These are phyloP conservation scores for Lordiphosa clarofinis DNA, from an alignment of 1,140 invertebrate species.

Conservation along the genomic window DNA sequence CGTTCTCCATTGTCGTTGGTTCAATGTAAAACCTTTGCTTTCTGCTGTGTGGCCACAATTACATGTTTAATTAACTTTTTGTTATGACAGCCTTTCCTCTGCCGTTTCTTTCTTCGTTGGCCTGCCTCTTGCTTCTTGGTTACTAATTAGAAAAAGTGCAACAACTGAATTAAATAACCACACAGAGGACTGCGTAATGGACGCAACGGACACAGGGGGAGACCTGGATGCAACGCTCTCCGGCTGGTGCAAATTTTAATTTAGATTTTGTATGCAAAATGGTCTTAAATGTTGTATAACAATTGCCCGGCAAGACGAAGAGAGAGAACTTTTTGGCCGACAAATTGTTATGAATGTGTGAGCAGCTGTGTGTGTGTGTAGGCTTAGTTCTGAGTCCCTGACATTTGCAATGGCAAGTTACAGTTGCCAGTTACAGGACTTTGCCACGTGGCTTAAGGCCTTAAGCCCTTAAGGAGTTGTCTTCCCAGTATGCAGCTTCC, in stretches of 20 bases:
- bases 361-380: constrained; percentile 8
- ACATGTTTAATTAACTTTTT: constrained; percentile 75
- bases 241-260: constrained; percentile 55
- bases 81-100: constrained; percentile 46
- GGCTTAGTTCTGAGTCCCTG: constrained; percentile 18
- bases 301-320: constrained; percentile 23
- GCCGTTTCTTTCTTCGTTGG: not conserved
- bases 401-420: constrained; percentile 65
- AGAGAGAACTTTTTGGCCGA: constrained; percentile 25
- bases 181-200: not conserved
- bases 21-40: constrained; percentile 39
- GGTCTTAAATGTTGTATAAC: constrained; percentile 67
- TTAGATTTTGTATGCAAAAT: constrained; percentile 68
- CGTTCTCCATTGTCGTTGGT: not conserved
- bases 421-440: constrained; percentile 46
- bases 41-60: constrained; percentile 55
- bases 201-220: not conserved
- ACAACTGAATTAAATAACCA: constrained; percentile 27
- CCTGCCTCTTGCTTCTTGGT: constrained; percentile 15
- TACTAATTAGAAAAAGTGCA: constrained; percentile 61
- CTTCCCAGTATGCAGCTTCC: not conserved
- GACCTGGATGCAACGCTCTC: constrained; percentile 1
- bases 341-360: constrained; percentile 62
- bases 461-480: constrained; percentile 52
- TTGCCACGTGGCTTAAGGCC: constrained; percentile 46